Evolutionary conservation across 2,888 invertebrate genomes (phyloP).

Genomic region (Phanerotoma sp.): DNA sequence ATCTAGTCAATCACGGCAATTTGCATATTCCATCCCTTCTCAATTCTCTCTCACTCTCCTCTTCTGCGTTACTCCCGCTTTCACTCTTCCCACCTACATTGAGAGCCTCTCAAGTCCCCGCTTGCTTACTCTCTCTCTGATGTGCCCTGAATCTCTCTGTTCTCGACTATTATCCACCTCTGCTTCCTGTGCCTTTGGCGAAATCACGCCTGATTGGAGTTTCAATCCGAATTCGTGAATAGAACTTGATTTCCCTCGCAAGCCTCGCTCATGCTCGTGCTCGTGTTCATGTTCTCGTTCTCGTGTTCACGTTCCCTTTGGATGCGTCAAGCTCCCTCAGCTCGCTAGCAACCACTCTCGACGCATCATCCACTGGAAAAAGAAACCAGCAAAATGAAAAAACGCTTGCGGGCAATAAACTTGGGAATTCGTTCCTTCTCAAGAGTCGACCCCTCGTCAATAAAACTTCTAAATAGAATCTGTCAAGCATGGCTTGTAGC

Average conservation of each 20-base stretch:
- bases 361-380: neutral
- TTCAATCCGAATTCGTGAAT: conserved; percentile 50
- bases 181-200: conserved; percentile 41
- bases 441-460: neutral
- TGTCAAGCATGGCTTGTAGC: too few relatives aligned
- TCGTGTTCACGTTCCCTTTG: conserved; percentile 10
- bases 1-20: conserved; percentile 47
- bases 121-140: conserved; percentile 6
- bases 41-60: conserved; percentile 25
- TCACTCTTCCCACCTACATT: too few relatives aligned
- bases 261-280: conserved; percentile 7
- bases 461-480: neutral
- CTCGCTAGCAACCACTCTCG: neutral
- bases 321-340: neutral
- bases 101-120: too few relatives aligned
- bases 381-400: neutral
- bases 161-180: conserved; percentile 37
- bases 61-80: conserved; percentile 19
- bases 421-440: conserved; percentile 10
- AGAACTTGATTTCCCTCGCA: conserved; percentile 48
- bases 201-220: conserved; percentile 51
- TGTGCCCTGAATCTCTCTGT: conserved; percentile 32
- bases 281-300: neutral
- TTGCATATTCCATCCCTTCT: conserved; percentile 40
- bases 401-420: conserved; percentile 13